Evolutionary conservation across 2,888 invertebrate genomes (phyloP).

Genomic region (Oasisia sp.): DNA sequence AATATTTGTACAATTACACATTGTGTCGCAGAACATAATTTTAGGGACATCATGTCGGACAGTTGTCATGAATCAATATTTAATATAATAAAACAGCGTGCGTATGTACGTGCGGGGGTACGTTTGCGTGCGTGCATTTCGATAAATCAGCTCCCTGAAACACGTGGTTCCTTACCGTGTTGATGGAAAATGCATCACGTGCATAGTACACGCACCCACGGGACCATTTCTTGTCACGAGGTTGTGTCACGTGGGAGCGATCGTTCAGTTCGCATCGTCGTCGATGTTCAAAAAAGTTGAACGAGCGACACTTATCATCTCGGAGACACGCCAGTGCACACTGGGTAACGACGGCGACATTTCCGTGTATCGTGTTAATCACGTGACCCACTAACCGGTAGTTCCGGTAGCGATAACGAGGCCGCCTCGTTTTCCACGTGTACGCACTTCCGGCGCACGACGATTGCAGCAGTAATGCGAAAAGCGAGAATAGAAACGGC

Average conservation of each 20-base stretch:
- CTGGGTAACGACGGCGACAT: slow-evolving; percentile 48
- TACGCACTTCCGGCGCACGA: not conserved
- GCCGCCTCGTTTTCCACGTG: not conserved
- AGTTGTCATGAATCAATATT: not conserved
- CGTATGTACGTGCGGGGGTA: not conserved
- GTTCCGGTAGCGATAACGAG: slow-evolving; percentile 3
- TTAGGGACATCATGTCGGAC: not conserved
- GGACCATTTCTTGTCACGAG: slow-evolving; percentile 17
- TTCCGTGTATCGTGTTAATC: slow-evolving; percentile 24
- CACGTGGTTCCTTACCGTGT: slow-evolving; percentile 43
- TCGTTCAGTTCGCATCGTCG: slow-evolving; percentile 52
- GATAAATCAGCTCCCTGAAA: too few species aligned
- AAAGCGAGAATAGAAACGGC: not conserved
- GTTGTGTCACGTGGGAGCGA: slow-evolving; percentile 45
- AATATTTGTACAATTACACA: not conserved
- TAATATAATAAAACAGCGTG: not conserved
- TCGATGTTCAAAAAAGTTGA: slow-evolving; percentile 47
- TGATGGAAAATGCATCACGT: slow-evolving; percentile 50
- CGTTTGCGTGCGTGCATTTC: not conserved
- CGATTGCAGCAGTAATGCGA: not conserved
- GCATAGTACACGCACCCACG: slow-evolving; percentile 46
- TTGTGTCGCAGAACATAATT: not conserved
- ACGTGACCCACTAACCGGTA: slow-evolving; percentile 8
- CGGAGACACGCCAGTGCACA: slow-evolving; percentile 56
- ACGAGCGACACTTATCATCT: slow-evolving; percentile 48